Evolutionary conservation across 2,113 vertebrate genomes (phyloP), one percentile per base, ranked within the genome.

Genomic region (Microcebus murinus): DNA sequence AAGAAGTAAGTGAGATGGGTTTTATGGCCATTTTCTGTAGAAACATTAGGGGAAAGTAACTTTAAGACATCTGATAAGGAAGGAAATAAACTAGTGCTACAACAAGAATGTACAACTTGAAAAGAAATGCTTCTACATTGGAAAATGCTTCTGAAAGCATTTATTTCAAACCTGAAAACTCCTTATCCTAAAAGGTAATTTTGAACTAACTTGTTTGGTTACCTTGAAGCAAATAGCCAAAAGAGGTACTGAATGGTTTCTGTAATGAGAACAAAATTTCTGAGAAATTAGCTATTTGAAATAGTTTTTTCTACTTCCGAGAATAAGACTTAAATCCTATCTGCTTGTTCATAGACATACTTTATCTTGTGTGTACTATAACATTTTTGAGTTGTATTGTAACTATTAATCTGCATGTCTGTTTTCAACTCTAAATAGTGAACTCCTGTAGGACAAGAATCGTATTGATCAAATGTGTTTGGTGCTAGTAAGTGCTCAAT

Each of bases 221-320:
- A 50, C 8, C 57, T 81, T 65, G 31, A 91, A 87, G 45, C 57
- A 87, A 83, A 68, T 79, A 80, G 39, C 18, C 71, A 65, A 39
- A 67, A 29, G 36, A 61, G 45, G 42, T 36, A 85, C 34, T 76
- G 9, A 94, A 65, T 31, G 27, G 29, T 81, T 84, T 18, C 20
- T 87, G 14, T 61, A 93, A 52, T 61, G 23, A 90, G 65, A 80
- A 29, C 9, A 83, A 73, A 70, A 83, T 90, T 82, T 87, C n/a
- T 96, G 68, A 71, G 9, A 87, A 93, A 17, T 23, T 27, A 27
- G 18, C 36, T n/a, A 52, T 77, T 86, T 67, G 36, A 94, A 76
- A 95, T 34, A 34, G 27, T 79, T 91, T n/a, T 94, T 42, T 65
- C 42, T 27, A 57, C 68, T 93, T 95, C 36, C 68, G 76, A 70